These are phyloP conservation scores for Pardalotus punctatus DNA, from an alignment of 2,113 vertebrate species.

Conservation along the genomic window DNA sequence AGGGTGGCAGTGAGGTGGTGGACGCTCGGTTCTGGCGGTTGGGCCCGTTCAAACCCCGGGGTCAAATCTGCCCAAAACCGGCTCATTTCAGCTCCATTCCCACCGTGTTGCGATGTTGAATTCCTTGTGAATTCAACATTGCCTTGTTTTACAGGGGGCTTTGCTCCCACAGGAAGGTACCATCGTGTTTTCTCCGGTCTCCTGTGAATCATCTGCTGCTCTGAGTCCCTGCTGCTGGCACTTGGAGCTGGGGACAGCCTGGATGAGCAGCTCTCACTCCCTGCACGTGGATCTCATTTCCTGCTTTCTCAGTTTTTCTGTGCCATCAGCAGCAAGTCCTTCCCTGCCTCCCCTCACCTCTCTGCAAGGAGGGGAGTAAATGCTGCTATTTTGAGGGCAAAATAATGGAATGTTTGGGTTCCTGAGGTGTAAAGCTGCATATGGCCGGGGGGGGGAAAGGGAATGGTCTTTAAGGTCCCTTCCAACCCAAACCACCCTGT, in stretches of 20 bases:
- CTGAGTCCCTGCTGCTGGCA: not conserved
- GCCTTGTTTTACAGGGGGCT: not conserved
- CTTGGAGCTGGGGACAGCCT: not conserved
- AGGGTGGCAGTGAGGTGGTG: rapidly evolving
- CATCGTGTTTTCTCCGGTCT: not conserved
- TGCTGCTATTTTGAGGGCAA: not conserved
- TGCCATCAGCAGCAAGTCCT: not conserved
- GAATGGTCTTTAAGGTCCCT: not conserved
- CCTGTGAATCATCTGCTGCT: not conserved
- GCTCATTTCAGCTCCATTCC: not conserved
- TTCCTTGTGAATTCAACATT: not conserved
- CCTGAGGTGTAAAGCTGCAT: not conserved
- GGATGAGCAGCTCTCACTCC: not conserved
- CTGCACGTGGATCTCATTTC: not conserved
- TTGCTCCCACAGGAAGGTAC: not conserved
- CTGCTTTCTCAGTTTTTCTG: not conserved
- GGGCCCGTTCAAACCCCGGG: not conserved
- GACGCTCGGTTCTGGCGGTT: rapidly evolving
- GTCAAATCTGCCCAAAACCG: not conserved
- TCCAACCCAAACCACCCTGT: not conserved
- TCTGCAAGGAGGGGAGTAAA: not conserved
- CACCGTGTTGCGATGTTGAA: rapidly evolving
- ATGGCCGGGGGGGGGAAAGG: not conserved
- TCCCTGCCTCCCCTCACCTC: constrained; percentile 8
- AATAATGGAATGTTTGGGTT: not conserved